Conservation (phyloP, 1,140 invertebrate species). For the Pseudomyrmex concolor region DNA sequence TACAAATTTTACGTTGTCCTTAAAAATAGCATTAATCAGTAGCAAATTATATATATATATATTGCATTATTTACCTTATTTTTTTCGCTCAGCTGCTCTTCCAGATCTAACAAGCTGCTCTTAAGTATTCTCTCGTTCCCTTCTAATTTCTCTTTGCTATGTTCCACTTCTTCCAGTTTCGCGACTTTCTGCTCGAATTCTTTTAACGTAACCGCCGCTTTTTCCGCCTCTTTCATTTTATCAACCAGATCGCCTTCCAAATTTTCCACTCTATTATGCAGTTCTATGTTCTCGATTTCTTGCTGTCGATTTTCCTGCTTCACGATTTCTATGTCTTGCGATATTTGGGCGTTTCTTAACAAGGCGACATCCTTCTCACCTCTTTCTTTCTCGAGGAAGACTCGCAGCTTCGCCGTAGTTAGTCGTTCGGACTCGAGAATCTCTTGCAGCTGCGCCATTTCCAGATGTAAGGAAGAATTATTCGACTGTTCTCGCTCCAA, state of each 20-base stretch:
- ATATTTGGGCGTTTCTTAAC: constrained; percentile 93
- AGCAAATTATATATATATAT: background rate
- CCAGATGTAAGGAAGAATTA: constrained; percentile 78
- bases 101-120: constrained; percentile 88
- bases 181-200: constrained; percentile 83
- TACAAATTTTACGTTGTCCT: background rate
- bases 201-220: constrained; percentile 82
- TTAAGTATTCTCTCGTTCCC: constrained; percentile 86
- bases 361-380: constrained; percentile 91
- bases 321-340: constrained; percentile 91
- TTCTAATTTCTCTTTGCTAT: constrained; percentile 81
- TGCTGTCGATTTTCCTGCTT: constrained; percentile 89
- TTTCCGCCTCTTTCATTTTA: constrained; percentile 85
- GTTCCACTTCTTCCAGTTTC: constrained; percentile 84
- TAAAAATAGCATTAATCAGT: background rate
- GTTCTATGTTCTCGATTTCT: constrained; percentile 86
- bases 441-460: constrained; percentile 76
- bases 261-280: constrained; percentile 78
- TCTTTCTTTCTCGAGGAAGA: constrained; percentile 85
- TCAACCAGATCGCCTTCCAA: constrained; percentile 76
- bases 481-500: constrained; percentile 77
- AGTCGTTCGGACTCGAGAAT: constrained; percentile 78
- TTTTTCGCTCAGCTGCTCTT: constrained; percentile 90
- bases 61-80: constrained; percentile 78
- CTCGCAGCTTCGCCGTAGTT: constrained; percentile 74